phyloP scores from a whole-genome alignment of 2,113 vertebrate genomes.

The Ramphastos sulfuratus region DNA sequence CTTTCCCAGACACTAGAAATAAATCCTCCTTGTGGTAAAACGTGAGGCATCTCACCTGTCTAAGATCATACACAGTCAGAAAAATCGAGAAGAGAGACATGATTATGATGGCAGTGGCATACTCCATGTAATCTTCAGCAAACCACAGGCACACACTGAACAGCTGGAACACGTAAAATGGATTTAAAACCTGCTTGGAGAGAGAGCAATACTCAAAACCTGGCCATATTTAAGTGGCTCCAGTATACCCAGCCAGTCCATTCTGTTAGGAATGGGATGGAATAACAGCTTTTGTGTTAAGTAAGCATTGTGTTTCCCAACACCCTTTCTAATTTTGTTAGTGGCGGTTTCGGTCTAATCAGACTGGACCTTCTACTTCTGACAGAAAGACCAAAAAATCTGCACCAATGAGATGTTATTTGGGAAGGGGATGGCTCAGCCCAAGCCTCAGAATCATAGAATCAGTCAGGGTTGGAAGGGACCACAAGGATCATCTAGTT shows the following conservation, averaged over 20 bases:
- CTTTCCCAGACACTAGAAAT: background rate
- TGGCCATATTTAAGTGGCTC: background rate
- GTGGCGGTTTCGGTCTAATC: background rate
- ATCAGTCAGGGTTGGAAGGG: no score
- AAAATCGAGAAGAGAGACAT: constrained; percentile 79
- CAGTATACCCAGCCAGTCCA: background rate
- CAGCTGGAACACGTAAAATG: constrained; percentile 83
- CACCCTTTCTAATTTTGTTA: background rate
- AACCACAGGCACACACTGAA: constrained; percentile 85
- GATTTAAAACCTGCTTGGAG: constrained; percentile 79
- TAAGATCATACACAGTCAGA: constrained; percentile 79
- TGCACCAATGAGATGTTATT: background rate
- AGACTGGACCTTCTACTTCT: background rate
- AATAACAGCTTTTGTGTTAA: background rate
- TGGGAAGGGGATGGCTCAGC: background rate
- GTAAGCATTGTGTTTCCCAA: background rate
- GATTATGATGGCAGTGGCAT: constrained; percentile 78
- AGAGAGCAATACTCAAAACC: background rate
- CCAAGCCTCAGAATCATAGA: background rate
- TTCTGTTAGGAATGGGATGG: background rate
- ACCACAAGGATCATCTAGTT: no score
- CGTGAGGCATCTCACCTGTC: constrained; percentile 70
- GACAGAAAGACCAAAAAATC: background rate
- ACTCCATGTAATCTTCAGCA: constrained; percentile 80
- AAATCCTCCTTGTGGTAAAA: background rate